Evolutionary conservation across 2,888 invertebrate species (phyloP).

Genomic region (Tuta absoluta): DNA sequence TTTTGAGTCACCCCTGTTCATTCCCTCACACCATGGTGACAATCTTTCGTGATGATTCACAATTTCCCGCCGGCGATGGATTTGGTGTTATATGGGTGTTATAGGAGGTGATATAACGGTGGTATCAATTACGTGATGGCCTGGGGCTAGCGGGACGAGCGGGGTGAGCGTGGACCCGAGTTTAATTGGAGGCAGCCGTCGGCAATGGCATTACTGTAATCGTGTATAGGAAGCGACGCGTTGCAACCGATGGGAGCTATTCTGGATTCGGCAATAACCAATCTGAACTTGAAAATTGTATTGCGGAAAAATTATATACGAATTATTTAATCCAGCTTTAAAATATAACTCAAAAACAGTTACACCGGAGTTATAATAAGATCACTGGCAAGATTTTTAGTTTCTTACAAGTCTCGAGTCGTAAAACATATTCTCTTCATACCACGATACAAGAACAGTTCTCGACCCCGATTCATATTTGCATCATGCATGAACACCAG

Average conservation of each 20-base stretch:
- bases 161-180: background rate
- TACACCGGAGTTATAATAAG: too few species aligned
- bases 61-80: slow-evolving; percentile 29
- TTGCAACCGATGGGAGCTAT: slow-evolving; percentile 22
- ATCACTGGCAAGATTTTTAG: too few species aligned
- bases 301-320: too few species aligned
- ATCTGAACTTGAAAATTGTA: too few species aligned
- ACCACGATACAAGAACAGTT: too few species aligned
- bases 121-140: slow-evolving; percentile 17
- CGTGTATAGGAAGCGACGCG: slow-evolving; percentile 59
- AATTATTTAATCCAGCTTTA: too few species aligned
- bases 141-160: background rate
- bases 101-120: slow-evolving; percentile 18
- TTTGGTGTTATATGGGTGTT: slow-evolving; percentile 9
- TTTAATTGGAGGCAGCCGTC: slow-evolving; percentile 21
- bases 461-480: too few species aligned
- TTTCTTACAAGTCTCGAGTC: too few species aligned
- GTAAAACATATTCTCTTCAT: too few species aligned
- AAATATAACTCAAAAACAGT: too few species aligned
- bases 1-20: background rate
- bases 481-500: background rate
- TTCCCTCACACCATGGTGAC: slow-evolving; percentile 12
- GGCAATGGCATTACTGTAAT: slow-evolving; percentile 44
- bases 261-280: background rate
- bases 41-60: slow-evolving; percentile 27